Base-by-base conservation (phyloP, 1,140 invertebrate species). In the Bombus soroeensis region DNA sequence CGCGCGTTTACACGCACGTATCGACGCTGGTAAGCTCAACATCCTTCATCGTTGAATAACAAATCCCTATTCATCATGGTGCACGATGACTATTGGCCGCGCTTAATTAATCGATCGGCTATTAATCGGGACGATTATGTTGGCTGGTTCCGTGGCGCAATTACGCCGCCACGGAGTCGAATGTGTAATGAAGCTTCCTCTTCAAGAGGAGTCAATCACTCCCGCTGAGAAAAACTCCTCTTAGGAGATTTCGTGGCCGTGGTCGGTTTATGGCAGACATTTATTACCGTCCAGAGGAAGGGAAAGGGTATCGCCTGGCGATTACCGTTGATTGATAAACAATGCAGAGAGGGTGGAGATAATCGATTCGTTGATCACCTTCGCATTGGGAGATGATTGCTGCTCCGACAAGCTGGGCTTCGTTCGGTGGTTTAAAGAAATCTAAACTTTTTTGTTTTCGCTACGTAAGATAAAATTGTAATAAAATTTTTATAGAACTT, bases 91-190 rank as follows among this genome's bases (percentile, higher is more conserved):
- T 79, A 88, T 89, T 77, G 78, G 72, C 37, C 68, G 66, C 1
- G 72, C 66, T 91, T 91, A 91, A 91, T 90, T 89, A 89, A 91
- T 91, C 83, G 81, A 88, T 87, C 70, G 70, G 64, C 70, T 77
- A 90, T 91, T 89, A 90, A 87, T 90, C 85, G 82, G 70, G 64
- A 85, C 83, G 81, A 89, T 83, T 88, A 91, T 83, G 71, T 85
- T 85, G 77, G 64, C 64, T 43, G 34, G 43, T 3, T 64, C 62
- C 37, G 47, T 62, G 72, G 43, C 75, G 79, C 66, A 90, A 90
- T 88, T 90, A 90, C 77, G 62, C 64, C 41, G 47, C 37, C n/a
- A 25, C 37, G 66, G 53, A 39, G 75, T 39, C 78, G 34, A 15
- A 13, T 34, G 59, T 41, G 39, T 75, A 75, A 86, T 43, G 72